phyloP scores from a whole-genome alignment of 2,797 vertebrate genomes.

The Petrocephalus schoutedeni region DNA sequence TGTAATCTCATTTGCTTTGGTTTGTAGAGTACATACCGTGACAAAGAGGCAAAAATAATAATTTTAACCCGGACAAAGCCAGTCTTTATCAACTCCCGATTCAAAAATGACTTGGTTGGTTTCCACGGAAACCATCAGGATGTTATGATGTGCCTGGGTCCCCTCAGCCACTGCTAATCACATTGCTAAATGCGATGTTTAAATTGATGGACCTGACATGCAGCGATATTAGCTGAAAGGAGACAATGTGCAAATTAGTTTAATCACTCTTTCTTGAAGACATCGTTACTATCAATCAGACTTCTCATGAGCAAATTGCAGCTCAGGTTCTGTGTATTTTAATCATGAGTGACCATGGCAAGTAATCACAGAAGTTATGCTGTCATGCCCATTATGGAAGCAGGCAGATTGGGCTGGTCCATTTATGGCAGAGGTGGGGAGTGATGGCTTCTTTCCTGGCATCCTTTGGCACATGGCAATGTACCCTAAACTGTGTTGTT shows the following conservation, averaged over 20 bases:
- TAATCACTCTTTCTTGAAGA: conserved; percentile 52
- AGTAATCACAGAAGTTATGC: background rate
- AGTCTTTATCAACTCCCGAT: background rate
- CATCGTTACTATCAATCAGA: conserved; percentile 44
- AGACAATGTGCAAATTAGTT: conserved; percentile 48
- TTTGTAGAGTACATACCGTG: conserved; percentile 17
- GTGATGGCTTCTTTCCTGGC: background rate
- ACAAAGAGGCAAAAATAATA: conserved; percentile 22
- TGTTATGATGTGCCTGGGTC: conserved; percentile 32
- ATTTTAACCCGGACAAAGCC: background rate
- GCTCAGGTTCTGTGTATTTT: background rate
- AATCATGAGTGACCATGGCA: background rate
- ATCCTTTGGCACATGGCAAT: background rate
- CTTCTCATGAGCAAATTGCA: background rate
- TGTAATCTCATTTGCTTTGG: background rate
- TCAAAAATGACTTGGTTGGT: conserved; percentile 17
- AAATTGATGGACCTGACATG: conserved; percentile 51
- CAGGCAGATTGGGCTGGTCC: background rate
- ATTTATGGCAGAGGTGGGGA: background rate
- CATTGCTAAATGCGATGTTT: conserved; percentile 58
- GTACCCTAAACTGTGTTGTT: background rate
- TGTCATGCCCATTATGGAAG: background rate
- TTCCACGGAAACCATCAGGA: conserved; percentile 25
- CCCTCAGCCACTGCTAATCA: conserved; percentile 37
- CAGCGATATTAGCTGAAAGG: conserved; percentile 44